Percentiles rank a stretch among this genome's conserved stretches.
phyloP scores from a whole-genome alignment of 2,797 vertebrate genomes.

The Coregonus sp. region DNA sequence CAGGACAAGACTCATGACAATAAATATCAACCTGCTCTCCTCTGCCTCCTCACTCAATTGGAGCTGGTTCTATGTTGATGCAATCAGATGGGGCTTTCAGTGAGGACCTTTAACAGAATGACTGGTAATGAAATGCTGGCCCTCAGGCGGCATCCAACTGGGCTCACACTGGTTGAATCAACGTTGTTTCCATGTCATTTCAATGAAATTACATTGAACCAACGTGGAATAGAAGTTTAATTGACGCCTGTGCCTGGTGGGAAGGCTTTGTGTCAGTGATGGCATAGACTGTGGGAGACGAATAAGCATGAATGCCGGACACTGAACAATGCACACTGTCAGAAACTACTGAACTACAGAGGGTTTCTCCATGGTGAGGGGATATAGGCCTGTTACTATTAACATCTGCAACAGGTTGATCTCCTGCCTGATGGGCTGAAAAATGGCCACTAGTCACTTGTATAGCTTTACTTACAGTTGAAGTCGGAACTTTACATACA shows the following conservation, averaged over 20 bases:
- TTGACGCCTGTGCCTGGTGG: too few relatives aligned
- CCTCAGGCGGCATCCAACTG: neutral
- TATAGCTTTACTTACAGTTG: neutral
- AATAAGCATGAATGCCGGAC: neutral
- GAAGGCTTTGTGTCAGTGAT: constrained; percentile 5
- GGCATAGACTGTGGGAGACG: constrained; percentile 5
- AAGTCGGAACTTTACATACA: too few relatives aligned
- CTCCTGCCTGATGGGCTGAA: neutral
- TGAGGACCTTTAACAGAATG: constrained; percentile 3
- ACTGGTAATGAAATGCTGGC: neutral
- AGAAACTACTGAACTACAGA: neutral
- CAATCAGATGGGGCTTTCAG: constrained; percentile 1
- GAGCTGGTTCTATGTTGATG: neutral
- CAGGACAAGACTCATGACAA: too few relatives aligned
- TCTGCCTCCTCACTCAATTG: neutral
- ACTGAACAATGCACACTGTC: constrained; percentile 4
- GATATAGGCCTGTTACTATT: neutral
- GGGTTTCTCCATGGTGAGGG: neutral
- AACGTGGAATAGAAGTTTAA: too few relatives aligned
- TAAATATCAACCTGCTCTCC: neutral
- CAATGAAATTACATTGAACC: too few relatives aligned
- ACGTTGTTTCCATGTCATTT: too few relatives aligned
- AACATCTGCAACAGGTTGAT: neutral
- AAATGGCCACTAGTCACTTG: neutral
- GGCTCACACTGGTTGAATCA: neutral